These are phyloP conservation scores for Lytechinus pictus DNA, from an alignment of 35 echinoderm and acorn worm genomes.

Conservation along the genomic window DNA sequence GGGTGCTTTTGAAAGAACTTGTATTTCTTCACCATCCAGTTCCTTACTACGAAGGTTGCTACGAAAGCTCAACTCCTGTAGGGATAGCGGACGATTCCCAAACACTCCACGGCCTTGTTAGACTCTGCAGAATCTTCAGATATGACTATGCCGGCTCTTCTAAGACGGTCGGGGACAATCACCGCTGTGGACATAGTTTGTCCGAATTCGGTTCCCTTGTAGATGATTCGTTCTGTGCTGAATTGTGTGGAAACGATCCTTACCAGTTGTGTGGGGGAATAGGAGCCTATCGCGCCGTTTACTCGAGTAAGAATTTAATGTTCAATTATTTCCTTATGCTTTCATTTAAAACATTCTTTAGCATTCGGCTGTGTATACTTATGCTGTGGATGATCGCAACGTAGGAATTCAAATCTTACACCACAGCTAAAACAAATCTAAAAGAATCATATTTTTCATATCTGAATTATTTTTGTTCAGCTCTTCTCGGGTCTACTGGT, in stretches of 20 bases:
- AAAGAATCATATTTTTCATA: too few relatives aligned
- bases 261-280: slow-evolving; percentile 5
- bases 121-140: neutral
- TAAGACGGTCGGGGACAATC: neutral
- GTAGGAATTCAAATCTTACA: too few relatives aligned
- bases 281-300: neutral
- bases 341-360: too few relatives aligned
- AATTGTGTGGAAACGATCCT: neutral
- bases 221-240: neutral
- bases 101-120: neutral
- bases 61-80: neutral
- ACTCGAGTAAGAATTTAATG: neutral
- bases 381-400: too few relatives aligned
- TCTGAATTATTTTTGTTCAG: too few relatives aligned
- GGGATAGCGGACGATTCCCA: neutral
- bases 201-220: neutral
- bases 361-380: too few relatives aligned
- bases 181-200: neutral
- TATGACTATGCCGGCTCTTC: neutral
- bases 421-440: too few relatives aligned
- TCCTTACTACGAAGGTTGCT: slow-evolving; percentile 24
- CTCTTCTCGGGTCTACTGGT: too few relatives aligned
- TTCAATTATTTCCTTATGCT: too few relatives aligned
- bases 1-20: too few relatives aligned
- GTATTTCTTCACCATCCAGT: neutral